These are phyloP conservation scores for Drosophila helvetica DNA, from an alignment of 2,888 invertebrate genomes.

Conservation along the genomic window DNA sequence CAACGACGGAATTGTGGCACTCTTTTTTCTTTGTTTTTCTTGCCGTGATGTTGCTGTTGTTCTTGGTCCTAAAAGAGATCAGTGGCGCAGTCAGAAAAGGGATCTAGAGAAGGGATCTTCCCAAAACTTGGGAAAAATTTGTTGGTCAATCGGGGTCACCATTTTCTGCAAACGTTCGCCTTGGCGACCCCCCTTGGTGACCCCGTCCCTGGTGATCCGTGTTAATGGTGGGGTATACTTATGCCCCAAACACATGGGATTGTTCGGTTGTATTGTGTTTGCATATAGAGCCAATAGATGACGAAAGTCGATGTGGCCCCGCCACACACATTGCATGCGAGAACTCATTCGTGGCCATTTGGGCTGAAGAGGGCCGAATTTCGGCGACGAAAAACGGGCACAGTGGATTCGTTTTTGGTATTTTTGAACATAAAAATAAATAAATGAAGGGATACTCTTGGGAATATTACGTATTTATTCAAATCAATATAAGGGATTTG, in stretches of 20 bases:
- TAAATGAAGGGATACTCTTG: not conserved
- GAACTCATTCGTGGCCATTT: conserved; percentile 70
- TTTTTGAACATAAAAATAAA: not conserved
- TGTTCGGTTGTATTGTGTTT: conserved; percentile 31
- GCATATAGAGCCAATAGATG: conserved; percentile 68
- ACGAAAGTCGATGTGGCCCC: conserved; percentile 54
- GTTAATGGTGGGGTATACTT: conserved; percentile 31
- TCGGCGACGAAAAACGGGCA: conserved; percentile 42
- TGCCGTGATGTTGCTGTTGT: not conserved
- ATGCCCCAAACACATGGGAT: conserved; percentile 4
- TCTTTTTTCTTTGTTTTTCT: conserved; percentile 19
- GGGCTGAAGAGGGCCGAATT: conserved; percentile 66
- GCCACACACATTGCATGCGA: conserved; percentile 69
- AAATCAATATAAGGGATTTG: too few relatives aligned
- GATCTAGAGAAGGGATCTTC: not conserved
- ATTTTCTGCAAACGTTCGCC: not conserved
- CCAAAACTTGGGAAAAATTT: not conserved
- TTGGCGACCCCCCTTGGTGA: not conserved
- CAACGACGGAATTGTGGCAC: conserved; percentile 46
- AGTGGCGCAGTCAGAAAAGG: not conserved
- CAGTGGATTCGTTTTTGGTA: conserved; percentile 16
- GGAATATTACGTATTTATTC: not conserved
- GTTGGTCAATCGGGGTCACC: not conserved
- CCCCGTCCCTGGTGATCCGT: not conserved
- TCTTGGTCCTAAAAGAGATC: conserved; percentile 1